Percentiles rank a stretch among this genome's conserved stretches.
Evolutionary conservation across 2,888 invertebrate genomes (phyloP).

Genomic region (Pristionchus entomophagus): DNA sequence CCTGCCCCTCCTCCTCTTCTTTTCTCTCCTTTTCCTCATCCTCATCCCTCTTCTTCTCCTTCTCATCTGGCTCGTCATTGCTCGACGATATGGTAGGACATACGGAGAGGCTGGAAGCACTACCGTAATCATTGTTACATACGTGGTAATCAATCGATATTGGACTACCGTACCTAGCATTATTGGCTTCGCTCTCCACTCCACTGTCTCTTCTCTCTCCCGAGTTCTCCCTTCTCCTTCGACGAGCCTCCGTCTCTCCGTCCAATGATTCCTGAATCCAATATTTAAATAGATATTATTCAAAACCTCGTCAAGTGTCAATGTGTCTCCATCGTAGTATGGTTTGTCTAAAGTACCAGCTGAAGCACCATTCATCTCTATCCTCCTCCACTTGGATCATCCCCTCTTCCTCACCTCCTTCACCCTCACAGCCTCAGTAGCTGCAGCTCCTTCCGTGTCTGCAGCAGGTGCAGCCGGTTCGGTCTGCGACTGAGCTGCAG

Average conservation of each 20-base stretch:
- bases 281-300: neutral
- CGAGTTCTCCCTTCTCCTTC: neutral
- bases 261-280: neutral
- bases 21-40: neutral
- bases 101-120: neutral
- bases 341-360: too few species aligned
- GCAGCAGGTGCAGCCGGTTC: neutral
- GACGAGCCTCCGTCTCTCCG: conserved; percentile 15
- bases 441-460: neutral
- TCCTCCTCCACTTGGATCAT: neutral
- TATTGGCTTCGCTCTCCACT: conserved; percentile 42
- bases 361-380: too few species aligned
- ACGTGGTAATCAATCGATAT: neutral
- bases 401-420: neutral
- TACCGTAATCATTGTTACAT: neutral
- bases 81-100: conserved; percentile 25
- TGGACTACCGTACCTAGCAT: conserved; percentile 12
- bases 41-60: neutral
- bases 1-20: neutral
- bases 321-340: too few species aligned
- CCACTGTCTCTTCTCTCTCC: conserved; percentile 36
- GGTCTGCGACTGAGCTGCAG: conserved; percentile 4
- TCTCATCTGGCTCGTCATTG: conserved; percentile 12
- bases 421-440: neutral
- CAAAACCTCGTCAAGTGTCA: too few species aligned